Conservation (phyloP, 2,888 invertebrate genomes). For the Eupithecia inturbata region DNA sequence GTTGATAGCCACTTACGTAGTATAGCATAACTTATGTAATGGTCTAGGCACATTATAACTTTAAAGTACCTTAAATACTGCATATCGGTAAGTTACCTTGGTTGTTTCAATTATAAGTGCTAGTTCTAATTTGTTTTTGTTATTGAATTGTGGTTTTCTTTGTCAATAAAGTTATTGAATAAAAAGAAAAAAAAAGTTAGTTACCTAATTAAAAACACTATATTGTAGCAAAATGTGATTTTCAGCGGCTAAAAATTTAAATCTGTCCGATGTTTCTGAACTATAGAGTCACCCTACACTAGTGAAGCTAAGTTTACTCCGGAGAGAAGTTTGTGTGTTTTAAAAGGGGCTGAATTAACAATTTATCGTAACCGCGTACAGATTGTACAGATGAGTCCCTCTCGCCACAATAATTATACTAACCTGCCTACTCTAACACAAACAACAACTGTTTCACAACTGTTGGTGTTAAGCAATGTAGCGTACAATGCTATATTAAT, state of each 20-base stretch:
- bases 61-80: too few species aligned
- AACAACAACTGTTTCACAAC: neutral
- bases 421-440: neutral
- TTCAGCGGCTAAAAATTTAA: neutral
- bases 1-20: neutral
- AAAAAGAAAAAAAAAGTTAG: too few species aligned
- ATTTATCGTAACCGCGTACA: constrained; percentile 53
- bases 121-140: too few species aligned
- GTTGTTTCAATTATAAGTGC: too few species aligned
- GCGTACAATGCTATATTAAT: neutral
- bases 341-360: constrained; percentile 56
- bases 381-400: constrained; percentile 12
- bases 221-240: neutral
- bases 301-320: constrained; percentile 34
- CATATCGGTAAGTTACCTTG: too few species aligned
- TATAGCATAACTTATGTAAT: neutral
- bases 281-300: constrained; percentile 26
- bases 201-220: neutral
- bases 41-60: neutral
- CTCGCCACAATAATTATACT: neutral
- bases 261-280: neutral
- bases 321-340: constrained; percentile 50
- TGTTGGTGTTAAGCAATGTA: neutral
- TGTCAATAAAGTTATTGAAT: too few species aligned
- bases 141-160: too few species aligned